Evolutionary conservation across 2,888 invertebrate species (phyloP), one percentile per base, ranked within the genome.

Genomic region (Rhopalosiphum nymphaeae): DNA sequence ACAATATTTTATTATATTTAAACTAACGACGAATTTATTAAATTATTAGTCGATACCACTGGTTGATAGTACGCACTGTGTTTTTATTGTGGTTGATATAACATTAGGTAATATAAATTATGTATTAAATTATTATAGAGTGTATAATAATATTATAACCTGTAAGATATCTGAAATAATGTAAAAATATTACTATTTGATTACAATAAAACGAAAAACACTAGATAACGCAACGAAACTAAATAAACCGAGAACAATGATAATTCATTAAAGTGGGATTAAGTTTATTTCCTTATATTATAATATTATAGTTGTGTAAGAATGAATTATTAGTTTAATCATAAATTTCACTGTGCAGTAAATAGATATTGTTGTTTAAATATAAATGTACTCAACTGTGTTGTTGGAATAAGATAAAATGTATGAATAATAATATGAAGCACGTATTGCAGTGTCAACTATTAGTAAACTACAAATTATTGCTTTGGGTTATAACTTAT

Each of bases 261-360:
- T 13, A 67, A 67, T 46, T 61, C 61, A 61, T 61, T 92, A 87
- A 61, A 61, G 36, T 36, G 61, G 87, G 92, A 61, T 92, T 87
- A 92, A 92, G 86, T 61, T 57, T 57, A n/a, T 49, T 61, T 87
- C 86, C 61, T 91, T 61, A 49, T 91, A 88, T 86, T 86, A 53
- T 53, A 26, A 36, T 88, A 53, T 49, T 61, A 16, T 10, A 53
- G 56, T 87, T 93, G 21, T n/a, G 78, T 78, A 93, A 93, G 89
- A 57, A 93, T 89, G 89, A 93, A 93, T 57, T 89, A 93, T 84
- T 93, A 93, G 84, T 89, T 93, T 93, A 87, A 92, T 87, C 87
- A 87, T 87, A 49, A 87, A 92, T 92, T 87, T 61, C 36, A 46
- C 86, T 11, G 87, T 42, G 36, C 46, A 49, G 87, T 84, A 84